These are phyloP conservation scores for Tenthredo amoena DNA, from an alignment of 2,888 invertebrate genomes.

Conservation along the genomic window DNA sequence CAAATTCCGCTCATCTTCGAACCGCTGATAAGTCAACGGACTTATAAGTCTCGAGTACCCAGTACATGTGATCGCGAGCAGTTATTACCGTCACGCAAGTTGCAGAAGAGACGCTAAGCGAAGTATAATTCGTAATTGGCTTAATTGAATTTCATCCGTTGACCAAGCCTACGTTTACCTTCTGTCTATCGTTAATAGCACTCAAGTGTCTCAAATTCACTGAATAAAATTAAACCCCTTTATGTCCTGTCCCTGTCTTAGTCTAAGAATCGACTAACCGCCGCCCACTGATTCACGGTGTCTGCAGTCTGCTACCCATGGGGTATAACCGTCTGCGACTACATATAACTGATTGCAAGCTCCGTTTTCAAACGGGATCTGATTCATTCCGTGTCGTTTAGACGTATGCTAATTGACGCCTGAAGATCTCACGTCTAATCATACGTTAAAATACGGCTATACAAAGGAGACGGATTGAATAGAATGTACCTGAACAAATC, in stretches of 20 bases:
- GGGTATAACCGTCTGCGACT: slow-evolving; percentile 13
- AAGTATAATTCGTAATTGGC: slow-evolving; percentile 45
- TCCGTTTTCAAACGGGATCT: background rate
- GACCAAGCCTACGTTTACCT: slow-evolving; percentile 41
- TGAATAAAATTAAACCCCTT: slow-evolving; percentile 45
- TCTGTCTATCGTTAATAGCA: slow-evolving; percentile 46
- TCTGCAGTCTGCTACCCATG: background rate
- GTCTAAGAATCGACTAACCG: background rate
- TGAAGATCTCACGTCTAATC: background rate
- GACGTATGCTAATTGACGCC: background rate
- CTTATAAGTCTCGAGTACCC: slow-evolving; percentile 21
- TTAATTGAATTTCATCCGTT: slow-evolving; percentile 48
- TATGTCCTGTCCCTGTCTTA: slow-evolving; percentile 21
- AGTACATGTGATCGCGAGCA: background rate
- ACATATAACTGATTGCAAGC: background rate
- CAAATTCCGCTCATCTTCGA: slow-evolving; percentile 11
- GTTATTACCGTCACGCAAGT: slow-evolving; percentile 28
- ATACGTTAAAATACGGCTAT: background rate
- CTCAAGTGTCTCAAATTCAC: slow-evolving; percentile 47
- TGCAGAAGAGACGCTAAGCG: slow-evolving; percentile 7
- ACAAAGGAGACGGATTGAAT: background rate
- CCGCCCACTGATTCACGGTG: slow-evolving; percentile 31
- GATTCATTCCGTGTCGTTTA: background rate
- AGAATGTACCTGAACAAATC: background rate
- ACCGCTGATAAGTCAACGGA: slow-evolving; percentile 39